Conservation (phyloP, 2,113 vertebrate species). For the Willisornis vidua region DNA sequence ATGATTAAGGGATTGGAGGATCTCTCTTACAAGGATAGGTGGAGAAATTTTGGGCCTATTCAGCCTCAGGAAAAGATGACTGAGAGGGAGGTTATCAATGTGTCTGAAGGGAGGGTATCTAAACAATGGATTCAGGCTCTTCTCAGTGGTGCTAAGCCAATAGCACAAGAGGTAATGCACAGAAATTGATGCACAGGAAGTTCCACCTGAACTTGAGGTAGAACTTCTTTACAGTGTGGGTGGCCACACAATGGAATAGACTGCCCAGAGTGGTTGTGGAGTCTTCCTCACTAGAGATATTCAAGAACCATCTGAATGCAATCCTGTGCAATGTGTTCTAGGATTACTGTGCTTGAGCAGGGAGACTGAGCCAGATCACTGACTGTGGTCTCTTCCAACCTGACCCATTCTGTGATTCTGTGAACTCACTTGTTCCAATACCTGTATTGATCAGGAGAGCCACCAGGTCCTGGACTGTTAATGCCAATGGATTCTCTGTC, state of each 20-base stretch:
- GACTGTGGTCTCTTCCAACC: neutral
- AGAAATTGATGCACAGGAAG: neutral
- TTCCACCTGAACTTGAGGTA: neutral
- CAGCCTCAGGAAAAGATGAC: neutral
- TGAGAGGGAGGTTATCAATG: neutral
- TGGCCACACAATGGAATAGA: fast-evolving
- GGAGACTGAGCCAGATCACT: neutral
- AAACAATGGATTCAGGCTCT: neutral
- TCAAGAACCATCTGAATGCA: neutral
- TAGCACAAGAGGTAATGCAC: fast-evolving
- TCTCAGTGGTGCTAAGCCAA: neutral
- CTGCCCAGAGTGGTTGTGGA: neutral
- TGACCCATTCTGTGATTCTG: neutral
- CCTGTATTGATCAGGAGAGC: neutral
- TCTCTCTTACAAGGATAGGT: neutral
- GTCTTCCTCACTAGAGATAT: neutral
- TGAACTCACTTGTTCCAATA: neutral
- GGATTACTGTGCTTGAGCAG: neutral
- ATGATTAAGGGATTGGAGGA: neutral
- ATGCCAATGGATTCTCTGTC: neutral
- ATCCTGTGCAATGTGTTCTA: too few relatives aligned
- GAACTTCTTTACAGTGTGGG: neutral
- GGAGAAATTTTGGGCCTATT: neutral
- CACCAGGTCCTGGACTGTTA: neutral
- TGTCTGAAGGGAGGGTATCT: neutral